These are phyloP conservation scores for Crotophaga sulcirostris DNA, from an alignment of 2,113 vertebrate species.

Conservation along the genomic window DNA sequence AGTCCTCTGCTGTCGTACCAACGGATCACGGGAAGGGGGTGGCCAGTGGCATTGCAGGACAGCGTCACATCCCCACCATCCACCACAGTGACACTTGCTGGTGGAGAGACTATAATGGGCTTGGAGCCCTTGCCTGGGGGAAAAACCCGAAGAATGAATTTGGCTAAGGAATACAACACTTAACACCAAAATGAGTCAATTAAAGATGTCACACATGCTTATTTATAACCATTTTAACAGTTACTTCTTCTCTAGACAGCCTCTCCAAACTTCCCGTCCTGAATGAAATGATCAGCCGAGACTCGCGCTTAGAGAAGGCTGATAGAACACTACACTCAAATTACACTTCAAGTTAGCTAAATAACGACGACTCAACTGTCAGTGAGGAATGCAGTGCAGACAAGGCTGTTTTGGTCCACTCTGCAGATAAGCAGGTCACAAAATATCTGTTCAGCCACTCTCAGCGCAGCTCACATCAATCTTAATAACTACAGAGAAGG, in stretches of 20 bases:
- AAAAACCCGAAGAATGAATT: not conserved
- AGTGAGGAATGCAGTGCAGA: accelerated
- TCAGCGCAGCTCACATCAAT: not conserved
- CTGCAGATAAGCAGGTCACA: accelerated
- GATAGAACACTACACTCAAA: not conserved
- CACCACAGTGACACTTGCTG: conserved; percentile 47
- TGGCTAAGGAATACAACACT: not conserved
- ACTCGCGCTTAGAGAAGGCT: not conserved
- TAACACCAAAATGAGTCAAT: not conserved
- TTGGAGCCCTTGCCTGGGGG: conserved; percentile 47
- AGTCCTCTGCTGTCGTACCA: conserved; percentile 75
- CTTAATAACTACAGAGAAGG: not conserved
- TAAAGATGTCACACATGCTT: accelerated
- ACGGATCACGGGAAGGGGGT: conserved; percentile 65
- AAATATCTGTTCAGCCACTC: not conserved
- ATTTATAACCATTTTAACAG: not conserved
- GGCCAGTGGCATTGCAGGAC: conserved; percentile 76
- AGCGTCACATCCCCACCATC: conserved; percentile 65
- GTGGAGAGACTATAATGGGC: conserved; percentile 70
- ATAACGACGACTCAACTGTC: not conserved
- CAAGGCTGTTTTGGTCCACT: not conserved
- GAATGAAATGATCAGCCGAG: not conserved
- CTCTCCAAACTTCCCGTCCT: not conserved
- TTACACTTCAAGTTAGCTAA: not conserved
- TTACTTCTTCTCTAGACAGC: not conserved